Conservation (phyloP, 2,113 vertebrate species). For the Diadophis punctatus region DNA sequence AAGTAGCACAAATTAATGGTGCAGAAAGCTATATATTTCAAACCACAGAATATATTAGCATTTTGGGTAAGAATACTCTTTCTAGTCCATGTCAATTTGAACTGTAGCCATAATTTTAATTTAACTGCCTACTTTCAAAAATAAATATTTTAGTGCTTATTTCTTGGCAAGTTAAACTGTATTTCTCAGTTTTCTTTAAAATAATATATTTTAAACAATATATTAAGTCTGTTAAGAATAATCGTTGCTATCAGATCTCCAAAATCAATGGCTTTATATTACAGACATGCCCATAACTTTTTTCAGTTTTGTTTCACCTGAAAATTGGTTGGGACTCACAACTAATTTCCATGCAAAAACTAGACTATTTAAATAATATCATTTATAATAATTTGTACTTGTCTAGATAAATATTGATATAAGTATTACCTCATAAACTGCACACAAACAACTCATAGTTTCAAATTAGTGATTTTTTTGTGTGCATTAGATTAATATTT, state of each 20-base stretch:
- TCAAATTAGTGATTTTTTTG: not conserved
- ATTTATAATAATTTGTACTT: not conserved
- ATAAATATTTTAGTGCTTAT: not conserved
- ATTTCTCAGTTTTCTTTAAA: not conserved
- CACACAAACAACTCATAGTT: not conserved
- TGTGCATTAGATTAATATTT: not conserved
- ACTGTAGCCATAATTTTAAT: not conserved
- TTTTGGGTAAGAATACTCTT: not conserved
- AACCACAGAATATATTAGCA: not conserved
- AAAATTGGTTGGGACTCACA: not conserved
- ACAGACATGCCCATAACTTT: not conserved
- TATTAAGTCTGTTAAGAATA: not conserved
- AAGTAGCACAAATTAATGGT: not conserved
- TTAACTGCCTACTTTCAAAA: not conserved
- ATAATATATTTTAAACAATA: not conserved
- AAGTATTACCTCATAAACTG: not conserved
- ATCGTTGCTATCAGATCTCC: not conserved
- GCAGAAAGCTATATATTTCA: not conserved
- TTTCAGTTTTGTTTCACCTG: not conserved
- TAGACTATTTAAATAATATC: not conserved
- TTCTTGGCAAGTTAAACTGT: not conserved
- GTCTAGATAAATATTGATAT: not conserved
- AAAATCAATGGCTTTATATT: not conserved
- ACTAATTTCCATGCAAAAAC: not conserved
- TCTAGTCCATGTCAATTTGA: not conserved